Conservation (phyloP, 1,140 invertebrate species). For the Psix sp. region DNA sequence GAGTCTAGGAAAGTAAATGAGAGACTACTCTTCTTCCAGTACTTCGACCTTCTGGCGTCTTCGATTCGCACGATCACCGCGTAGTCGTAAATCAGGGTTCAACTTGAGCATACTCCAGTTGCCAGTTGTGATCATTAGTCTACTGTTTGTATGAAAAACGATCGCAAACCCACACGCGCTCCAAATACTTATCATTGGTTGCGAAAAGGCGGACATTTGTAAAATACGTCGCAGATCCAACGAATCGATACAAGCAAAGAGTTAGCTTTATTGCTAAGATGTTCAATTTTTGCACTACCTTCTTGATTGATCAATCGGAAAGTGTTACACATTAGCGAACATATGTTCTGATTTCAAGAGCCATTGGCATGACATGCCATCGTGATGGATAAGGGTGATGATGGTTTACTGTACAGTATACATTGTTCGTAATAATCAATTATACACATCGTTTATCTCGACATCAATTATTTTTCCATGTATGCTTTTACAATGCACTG, state of each 20-base stretch:
- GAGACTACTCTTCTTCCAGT: constrained; percentile 57
- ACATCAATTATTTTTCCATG: too few species aligned
- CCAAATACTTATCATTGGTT: constrained; percentile 25
- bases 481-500: too few species aligned
- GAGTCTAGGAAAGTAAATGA: constrained; percentile 63
- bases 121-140: constrained; percentile 53
- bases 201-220: constrained; percentile 7
- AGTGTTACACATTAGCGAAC: constrained; percentile 25
- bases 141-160: constrained; percentile 57
- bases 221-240: constrained; percentile 8
- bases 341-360: constrained; percentile 16
- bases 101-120: constrained; percentile 46
- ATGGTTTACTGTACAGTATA: constrained; percentile 9
- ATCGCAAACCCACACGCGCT: constrained; percentile 25
- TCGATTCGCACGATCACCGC: constrained; percentile 58
- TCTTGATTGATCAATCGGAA: constrained; percentile 29
- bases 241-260: background rate
- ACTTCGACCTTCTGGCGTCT: constrained; percentile 61
- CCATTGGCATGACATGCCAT: background rate
- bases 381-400: background rate
- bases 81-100: constrained; percentile 55
- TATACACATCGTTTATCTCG: background rate
- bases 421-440: constrained; percentile 6
- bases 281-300: constrained; percentile 12
- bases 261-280: constrained; percentile 5